phyloP scores from a whole-genome alignment of 1,140 invertebrate species.

The Drosophila grimshawi region DNA sequence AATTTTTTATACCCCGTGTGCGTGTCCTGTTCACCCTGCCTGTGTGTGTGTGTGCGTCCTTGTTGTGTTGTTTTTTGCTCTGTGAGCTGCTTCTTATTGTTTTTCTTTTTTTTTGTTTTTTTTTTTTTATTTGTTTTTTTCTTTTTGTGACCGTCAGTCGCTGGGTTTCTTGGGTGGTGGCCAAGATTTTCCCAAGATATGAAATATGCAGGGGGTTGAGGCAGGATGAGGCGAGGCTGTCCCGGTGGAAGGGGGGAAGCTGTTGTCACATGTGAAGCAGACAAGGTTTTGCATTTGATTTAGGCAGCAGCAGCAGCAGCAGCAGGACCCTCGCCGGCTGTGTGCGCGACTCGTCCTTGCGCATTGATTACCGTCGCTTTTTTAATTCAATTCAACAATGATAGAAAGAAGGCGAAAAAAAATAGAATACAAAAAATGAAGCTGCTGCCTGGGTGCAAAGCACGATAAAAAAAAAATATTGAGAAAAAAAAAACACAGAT shows the following conservation, averaged over 20 bases:
- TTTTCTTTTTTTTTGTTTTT: slow-evolving; percentile 17
- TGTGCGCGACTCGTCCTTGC: slow-evolving; percentile 46
- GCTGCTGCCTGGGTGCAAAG: slow-evolving; percentile 41
- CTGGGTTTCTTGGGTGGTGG: slow-evolving; percentile 70
- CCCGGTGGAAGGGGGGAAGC: slow-evolving; percentile 23
- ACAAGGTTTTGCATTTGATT: slow-evolving; percentile 63
- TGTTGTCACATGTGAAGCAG: slow-evolving; percentile 75
- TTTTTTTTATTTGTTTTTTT: slow-evolving; percentile 27
- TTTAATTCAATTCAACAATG: slow-evolving; percentile 82
- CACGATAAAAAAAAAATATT: slow-evolving; percentile 12
- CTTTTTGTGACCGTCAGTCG: slow-evolving; percentile 48
- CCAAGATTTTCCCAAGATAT: slow-evolving; percentile 84
- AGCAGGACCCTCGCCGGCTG: slow-evolving; percentile 62
- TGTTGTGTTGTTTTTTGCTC: slow-evolving; percentile 32
- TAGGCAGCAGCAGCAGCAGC: slow-evolving; percentile 32
- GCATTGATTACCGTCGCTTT: slow-evolving; percentile 82
- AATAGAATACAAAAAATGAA: background rate
- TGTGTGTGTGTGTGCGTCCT: slow-evolving; percentile 29
- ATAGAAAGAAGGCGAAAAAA: slow-evolving; percentile 55
- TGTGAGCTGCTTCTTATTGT: slow-evolving; percentile 57
- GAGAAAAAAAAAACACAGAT: slow-evolving; percentile 8
- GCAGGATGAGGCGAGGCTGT: background rate
- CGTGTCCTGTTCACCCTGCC: slow-evolving; percentile 53
- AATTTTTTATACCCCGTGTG: slow-evolving; percentile 80
- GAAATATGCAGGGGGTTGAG: slow-evolving; percentile 40